These are phyloP conservation scores for Cairina moschata DNA, from an alignment of 2,113 vertebrate genomes.

Conservation along the genomic window DNA sequence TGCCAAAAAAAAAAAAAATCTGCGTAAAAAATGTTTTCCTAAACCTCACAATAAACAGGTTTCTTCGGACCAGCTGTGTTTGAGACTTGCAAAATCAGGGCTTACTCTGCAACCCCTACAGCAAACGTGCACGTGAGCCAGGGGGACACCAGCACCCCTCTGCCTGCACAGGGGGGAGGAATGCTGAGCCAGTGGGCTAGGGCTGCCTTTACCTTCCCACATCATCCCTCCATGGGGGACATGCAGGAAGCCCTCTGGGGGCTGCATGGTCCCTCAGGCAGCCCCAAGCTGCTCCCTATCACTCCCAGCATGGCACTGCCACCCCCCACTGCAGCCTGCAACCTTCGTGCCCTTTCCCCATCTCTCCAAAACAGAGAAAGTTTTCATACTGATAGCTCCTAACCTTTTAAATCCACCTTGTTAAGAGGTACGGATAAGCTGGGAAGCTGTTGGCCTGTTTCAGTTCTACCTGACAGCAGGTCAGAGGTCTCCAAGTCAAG, in stretches of 20 bases:
- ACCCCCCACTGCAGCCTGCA: not conserved
- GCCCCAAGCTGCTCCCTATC: no score
- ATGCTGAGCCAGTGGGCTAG: no score
- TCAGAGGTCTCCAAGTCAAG: not conserved
- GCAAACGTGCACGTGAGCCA: not conserved
- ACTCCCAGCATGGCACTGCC: no score
- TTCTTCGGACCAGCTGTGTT: slow-evolving; percentile 12
- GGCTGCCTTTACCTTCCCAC: not conserved
- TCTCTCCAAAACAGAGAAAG: rapidly evolving
- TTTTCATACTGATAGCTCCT: not conserved
- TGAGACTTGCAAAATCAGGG: not conserved
- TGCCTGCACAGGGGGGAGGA: no score
- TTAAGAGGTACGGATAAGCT: not conserved
- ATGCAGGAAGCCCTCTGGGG: not conserved
- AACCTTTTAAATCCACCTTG: not conserved
- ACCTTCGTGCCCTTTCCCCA: not conserved
- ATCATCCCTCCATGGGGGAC: not conserved
- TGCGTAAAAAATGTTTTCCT: slow-evolving; percentile 28
- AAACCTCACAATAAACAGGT: slow-evolving; percentile 66
- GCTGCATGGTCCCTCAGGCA: no score
- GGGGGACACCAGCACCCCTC: not conserved
- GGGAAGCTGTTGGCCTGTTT: not conserved
- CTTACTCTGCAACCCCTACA: not conserved
- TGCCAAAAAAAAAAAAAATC: slow-evolving; percentile 10
- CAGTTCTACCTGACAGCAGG: not conserved